Conservation (phyloP, 2,888 invertebrate species). For the Tiphia femorata region DNA sequence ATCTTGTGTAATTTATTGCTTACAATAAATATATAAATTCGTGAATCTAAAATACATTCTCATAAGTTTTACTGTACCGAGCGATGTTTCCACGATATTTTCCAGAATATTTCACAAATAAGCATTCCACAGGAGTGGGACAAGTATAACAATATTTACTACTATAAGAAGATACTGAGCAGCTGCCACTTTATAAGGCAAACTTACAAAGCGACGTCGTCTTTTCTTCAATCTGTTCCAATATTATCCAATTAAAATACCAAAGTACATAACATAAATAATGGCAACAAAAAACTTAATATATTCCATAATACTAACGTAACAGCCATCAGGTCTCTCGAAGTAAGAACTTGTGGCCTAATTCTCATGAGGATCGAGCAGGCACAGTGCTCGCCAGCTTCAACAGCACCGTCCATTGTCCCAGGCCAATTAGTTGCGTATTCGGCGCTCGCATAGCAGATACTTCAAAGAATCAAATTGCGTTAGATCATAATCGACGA, state of each 20-base stretch:
- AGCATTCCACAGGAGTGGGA: background rate
- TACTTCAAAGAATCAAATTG: too few relatives aligned
- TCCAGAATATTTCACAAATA: too few relatives aligned
- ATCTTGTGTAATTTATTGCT: too few relatives aligned
- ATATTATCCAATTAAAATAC: too few relatives aligned
- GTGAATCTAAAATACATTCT: too few relatives aligned
- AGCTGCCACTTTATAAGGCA: background rate
- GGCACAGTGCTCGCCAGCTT: conserved; percentile 50
- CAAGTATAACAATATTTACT: background rate
- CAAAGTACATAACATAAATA: too few relatives aligned
- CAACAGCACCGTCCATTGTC: conserved; percentile 55
- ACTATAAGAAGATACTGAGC: background rate
- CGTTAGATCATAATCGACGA: too few relatives aligned
- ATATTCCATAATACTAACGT: too few relatives aligned
- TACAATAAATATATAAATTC: too few relatives aligned
- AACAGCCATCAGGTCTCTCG: conserved; percentile 18
- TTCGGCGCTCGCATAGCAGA: conserved; percentile 58
- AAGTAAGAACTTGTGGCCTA: conserved; percentile 51
- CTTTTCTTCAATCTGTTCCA: background rate
- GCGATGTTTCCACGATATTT: too few relatives aligned
- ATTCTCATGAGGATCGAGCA: conserved; percentile 37
- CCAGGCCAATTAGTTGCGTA: conserved; percentile 56
- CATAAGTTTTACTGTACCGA: too few relatives aligned
- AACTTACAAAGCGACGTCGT: background rate
- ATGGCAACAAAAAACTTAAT: too few relatives aligned